Evolutionary conservation across 2,888 invertebrate species (phyloP).

Genomic region (Clivina fossor): DNA sequence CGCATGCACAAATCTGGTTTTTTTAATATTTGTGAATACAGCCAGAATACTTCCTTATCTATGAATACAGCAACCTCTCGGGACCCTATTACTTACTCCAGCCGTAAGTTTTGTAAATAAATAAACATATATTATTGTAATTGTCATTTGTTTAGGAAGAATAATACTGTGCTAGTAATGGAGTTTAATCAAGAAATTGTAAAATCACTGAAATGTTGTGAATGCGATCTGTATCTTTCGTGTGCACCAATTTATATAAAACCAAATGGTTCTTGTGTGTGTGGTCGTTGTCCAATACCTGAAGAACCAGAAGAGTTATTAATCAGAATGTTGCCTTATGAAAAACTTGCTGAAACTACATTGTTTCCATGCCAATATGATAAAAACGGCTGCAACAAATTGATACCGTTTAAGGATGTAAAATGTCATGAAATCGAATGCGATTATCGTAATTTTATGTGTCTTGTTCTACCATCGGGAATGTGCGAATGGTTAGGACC

Average conservation of each 20-base stretch:
- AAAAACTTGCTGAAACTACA: background rate
- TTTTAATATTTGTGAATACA: too few species aligned
- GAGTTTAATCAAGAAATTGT: background rate
- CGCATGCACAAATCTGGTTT: too few species aligned
- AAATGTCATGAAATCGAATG: background rate
- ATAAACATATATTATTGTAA: too few species aligned
- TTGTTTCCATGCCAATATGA: conserved; percentile 3
- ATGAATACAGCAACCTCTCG: too few species aligned
- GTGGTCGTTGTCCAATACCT: conserved; percentile 1
- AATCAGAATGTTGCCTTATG: background rate
- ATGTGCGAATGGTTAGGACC: background rate
- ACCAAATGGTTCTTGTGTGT: background rate
- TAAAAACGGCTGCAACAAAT: background rate
- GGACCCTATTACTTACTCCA: too few species aligned
- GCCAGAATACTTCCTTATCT: too few species aligned
- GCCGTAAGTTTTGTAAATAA: too few species aligned
- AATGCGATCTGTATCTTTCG: background rate
- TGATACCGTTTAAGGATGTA: background rate
- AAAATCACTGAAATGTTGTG: background rate
- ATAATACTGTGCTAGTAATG: too few species aligned
- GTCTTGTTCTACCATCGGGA: background rate
- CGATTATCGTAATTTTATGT: background rate
- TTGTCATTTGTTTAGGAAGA: too few species aligned
- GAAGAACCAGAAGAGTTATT: background rate
- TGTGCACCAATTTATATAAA: background rate